Evolutionary conservation across 2,888 invertebrate genomes (phyloP), one percentile per base, ranked within the genome.

Genomic region (Plagodis pulveraria): DNA sequence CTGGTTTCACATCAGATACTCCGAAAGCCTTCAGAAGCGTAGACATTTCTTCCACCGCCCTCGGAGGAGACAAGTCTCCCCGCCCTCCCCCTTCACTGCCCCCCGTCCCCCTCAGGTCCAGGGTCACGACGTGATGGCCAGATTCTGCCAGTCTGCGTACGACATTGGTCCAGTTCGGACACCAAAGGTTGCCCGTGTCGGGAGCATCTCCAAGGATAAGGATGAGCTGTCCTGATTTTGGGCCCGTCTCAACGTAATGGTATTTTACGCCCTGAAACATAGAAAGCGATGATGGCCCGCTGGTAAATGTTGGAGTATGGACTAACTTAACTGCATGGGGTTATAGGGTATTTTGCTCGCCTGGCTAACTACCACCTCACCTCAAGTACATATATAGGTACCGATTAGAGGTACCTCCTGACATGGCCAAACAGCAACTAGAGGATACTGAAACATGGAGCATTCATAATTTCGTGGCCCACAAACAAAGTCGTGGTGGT

Each of bases 161-260:
- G 0, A 86, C 78, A 6, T 74, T 76, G 1, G 81, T 74, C 91
- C 91, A 91, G 43, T 77, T 85, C 0, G 87, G 83, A 2, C 84
- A 81, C 86, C 89, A 89, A 0, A 89, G 68, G 41, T 84, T 81
- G 0, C 81, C 82, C 0, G 80, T 76, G 42, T 91, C 89, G 6
- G 91, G 92, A 0, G 92, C 90, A 58, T 92, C 87, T 10, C 89
- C 87, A 2, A 92, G 76, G n/a, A 91, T 82, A 2, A 92, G 71
- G 0, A 90, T 80, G 38, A 81, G 67, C 56, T 80, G 79, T 0
- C 90, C 90, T 10, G 76, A 72, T 66, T 82, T 86, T 0, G 88
- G 86, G 0, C 92, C 92, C 4, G 87, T 87, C 74, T 91, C 89
- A 12, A 91, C 89, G 70, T 92, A 92, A 67, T 92, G 92, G 67